Percentiles rank a stretch among this genome's conserved stretches.
These are phyloP conservation scores for Philotrypesis tridentata DNA, from an alignment of 1,140 invertebrate species.

Conservation along the genomic window DNA sequence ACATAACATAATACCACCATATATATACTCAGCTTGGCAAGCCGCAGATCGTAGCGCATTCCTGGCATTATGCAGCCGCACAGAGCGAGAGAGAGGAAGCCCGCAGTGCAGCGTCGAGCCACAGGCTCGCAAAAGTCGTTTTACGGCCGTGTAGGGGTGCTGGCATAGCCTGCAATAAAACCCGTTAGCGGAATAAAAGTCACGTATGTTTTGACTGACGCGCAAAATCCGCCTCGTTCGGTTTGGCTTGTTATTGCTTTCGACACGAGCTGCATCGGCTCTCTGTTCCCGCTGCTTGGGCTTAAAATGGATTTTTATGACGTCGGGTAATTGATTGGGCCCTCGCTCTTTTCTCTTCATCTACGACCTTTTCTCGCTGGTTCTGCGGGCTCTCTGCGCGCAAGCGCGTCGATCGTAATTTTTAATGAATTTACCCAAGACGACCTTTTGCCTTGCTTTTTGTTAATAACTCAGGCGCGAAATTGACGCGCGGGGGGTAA, in stretches of 20 bases:
- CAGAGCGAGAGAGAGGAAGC: background rate
- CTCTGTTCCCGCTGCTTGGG: background rate
- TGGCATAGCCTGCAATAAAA: constrained; percentile 38
- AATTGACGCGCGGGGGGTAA: background rate
- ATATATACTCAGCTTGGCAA: background rate
- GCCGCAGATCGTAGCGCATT: background rate
- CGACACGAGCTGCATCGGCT: constrained; percentile 32
- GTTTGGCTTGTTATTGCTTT: constrained; percentile 48
- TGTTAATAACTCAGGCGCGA: background rate
- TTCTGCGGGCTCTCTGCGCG: background rate
- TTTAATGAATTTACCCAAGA: constrained; percentile 6
- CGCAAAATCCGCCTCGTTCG: constrained; percentile 42
- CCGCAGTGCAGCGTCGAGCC: background rate
- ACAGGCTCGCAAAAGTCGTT: background rate
- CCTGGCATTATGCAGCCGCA: background rate
- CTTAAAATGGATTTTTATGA: constrained; percentile 47
- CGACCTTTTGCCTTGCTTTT: constrained; percentile 1
- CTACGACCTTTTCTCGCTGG: constrained; percentile 8
- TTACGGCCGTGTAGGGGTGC: background rate
- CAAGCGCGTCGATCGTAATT: constrained; percentile 2
- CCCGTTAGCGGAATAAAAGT: constrained; percentile 51
- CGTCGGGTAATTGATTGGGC: constrained; percentile 45
- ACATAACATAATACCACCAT: background rate
- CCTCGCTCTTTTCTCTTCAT: constrained; percentile 1
- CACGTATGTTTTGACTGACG: constrained; percentile 59